Conservation (phyloP, 1,140 invertebrate species). For the Brachionus rotundiformis region DNA sequence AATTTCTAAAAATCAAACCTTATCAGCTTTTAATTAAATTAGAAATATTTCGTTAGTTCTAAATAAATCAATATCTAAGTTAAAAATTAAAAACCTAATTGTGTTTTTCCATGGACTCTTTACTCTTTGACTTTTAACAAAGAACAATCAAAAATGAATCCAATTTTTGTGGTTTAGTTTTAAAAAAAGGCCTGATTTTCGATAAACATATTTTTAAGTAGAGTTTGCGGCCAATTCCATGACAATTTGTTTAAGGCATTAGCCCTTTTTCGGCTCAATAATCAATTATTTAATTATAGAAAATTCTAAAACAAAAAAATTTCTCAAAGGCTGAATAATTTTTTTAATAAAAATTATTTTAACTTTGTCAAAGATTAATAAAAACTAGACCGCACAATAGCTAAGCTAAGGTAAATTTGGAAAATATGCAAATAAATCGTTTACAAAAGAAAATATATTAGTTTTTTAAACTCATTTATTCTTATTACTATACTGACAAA, state of each 20-base stretch:
- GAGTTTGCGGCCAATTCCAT: background rate
- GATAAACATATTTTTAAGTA: background rate
- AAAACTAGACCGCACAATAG: no score
- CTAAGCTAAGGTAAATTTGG: no score
- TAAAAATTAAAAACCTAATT: background rate
- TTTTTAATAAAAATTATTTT: background rate
- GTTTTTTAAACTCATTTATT: no score
- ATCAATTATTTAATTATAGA: background rate
- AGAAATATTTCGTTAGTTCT: background rate
- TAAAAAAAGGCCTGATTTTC: background rate
- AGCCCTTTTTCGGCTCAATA: background rate
- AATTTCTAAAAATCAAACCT: background rate
- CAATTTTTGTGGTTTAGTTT: background rate
- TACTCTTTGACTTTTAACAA: background rate
- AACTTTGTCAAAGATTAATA: no score
- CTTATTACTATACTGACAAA: slow-evolving; percentile 7
- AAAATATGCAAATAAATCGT: no score
- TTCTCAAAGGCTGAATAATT: background rate
- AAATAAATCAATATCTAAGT: background rate
- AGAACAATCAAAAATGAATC: background rate
- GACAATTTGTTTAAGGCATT: background rate
- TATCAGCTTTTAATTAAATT: background rate
- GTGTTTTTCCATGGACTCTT: no score
- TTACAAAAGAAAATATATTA: no score
- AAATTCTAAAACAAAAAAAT: background rate